Evolutionary conservation across 2,797 vertebrate species (phyloP).

Genomic region (Triplophysa yarkandensis): DNA sequence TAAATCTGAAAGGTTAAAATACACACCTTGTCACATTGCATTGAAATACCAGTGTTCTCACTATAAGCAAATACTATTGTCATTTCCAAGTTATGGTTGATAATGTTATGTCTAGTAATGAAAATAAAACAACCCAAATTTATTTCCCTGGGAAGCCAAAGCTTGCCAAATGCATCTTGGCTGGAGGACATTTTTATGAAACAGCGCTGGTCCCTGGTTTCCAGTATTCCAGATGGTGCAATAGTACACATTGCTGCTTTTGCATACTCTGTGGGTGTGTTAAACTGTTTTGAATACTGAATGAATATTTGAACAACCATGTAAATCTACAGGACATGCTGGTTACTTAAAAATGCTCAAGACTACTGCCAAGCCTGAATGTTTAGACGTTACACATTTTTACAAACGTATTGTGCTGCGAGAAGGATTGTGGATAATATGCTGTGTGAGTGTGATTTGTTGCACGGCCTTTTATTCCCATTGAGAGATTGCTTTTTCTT

Average conservation of each 20-base stretch:
- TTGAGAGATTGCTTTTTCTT: not conserved
- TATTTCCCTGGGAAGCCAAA: not conserved
- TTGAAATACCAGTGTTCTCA: not conserved
- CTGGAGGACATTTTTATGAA: not conserved
- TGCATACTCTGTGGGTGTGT: not conserved
- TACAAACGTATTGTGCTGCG: not conserved
- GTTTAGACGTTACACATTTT: not conserved
- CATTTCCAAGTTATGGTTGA: not conserved
- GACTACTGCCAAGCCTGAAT: conserved; percentile 10
- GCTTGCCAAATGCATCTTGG: not conserved
- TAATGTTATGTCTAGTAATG: not conserved
- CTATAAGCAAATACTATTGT: not conserved
- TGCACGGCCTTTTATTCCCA: not conserved
- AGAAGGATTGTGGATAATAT: not conserved
- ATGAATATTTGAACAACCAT: not conserved
- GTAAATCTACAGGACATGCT: conserved; percentile 20
- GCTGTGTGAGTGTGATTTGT: not conserved
- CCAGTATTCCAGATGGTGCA: conserved; percentile 17
- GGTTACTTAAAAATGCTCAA: conserved; percentile 23
- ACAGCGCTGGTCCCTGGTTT: not conserved
- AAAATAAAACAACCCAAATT: not conserved
- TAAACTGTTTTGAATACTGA: conserved; percentile 18
- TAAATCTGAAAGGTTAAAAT: conserved; percentile 1
- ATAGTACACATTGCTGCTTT: not conserved
- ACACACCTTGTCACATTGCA: conserved; percentile 2